These are phyloP conservation scores for Salmo trutta DNA, from an alignment of 2,797 vertebrate species.

Conservation along the genomic window DNA sequence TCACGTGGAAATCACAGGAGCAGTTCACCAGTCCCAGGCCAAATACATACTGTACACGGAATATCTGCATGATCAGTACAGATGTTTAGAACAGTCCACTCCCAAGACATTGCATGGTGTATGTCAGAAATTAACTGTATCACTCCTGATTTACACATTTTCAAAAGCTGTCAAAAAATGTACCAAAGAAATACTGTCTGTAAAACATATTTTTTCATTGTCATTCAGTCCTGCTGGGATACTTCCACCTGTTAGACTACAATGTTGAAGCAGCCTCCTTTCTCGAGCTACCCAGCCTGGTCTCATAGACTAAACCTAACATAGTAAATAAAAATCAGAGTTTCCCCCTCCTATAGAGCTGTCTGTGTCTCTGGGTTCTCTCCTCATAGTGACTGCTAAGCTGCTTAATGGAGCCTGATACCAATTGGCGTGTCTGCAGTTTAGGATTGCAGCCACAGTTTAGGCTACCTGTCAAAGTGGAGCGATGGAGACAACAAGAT, in stretches of 20 bases:
- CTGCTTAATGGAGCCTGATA: constrained; percentile 25
- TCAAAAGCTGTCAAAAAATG: not conserved
- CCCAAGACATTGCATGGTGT: no score
- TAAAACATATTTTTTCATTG: not conserved
- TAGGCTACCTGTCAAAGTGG: constrained; percentile 6
- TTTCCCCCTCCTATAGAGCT: not conserved
- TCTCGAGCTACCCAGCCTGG: not conserved
- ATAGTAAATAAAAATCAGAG: not conserved
- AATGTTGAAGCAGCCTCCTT: not conserved
- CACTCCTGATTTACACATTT: not conserved
- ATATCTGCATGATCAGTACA: not conserved
- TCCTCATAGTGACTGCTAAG: constrained; percentile 16
- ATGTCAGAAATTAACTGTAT: not conserved
- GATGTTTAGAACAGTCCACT: not conserved
- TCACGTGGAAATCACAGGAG: not conserved
- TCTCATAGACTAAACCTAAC: no score
- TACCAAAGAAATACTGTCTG: not conserved
- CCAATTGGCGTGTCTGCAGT: constrained; percentile 19
- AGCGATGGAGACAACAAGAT: not conserved
- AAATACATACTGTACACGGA: not conserved
- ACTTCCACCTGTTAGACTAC: not conserved
- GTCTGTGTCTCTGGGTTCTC: not conserved
- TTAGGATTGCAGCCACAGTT: constrained; percentile 1
- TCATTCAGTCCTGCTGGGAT: not conserved
- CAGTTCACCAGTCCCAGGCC: not conserved